Evolutionary conservation across 2,797 vertebrate species (phyloP).

Genomic region (Sandelia bainsii): DNA sequence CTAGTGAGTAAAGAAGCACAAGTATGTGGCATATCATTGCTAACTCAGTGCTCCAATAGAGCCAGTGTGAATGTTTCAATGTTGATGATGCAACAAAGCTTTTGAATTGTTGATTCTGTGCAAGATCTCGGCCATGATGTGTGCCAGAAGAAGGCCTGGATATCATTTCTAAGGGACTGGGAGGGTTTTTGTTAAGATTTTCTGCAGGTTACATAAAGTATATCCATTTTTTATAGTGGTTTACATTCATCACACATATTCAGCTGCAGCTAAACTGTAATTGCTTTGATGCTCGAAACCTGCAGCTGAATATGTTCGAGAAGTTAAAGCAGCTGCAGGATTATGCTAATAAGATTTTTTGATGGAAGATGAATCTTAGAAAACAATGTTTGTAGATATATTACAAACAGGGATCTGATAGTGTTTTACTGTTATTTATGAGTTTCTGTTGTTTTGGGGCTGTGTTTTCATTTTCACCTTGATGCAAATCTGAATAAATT

Average conservation of each 20-base stretch:
- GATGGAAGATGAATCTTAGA: slow-evolving; percentile 6
- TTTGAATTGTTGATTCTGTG: slow-evolving; percentile 24
- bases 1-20: slow-evolving; percentile 41
- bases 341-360: slow-evolving; percentile 27
- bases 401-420: slow-evolving; percentile 6
- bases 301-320: slow-evolving; percentile 23
- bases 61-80: slow-evolving; percentile 44
- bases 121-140: slow-evolving; percentile 20
- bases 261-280: slow-evolving; percentile 34
- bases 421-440: not conserved
- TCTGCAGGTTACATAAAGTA: not conserved
- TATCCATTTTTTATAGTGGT: slow-evolving; percentile 16
- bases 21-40: slow-evolving; percentile 49
- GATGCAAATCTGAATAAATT: not conserved
- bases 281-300: slow-evolving; percentile 30
- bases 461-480: not conserved
- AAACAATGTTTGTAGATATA: slow-evolving; percentile 5
- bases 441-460: not conserved
- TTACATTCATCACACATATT: slow-evolving; percentile 31
- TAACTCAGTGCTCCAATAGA: slow-evolving; percentile 36
- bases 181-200: not conserved
- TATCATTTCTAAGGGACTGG: slow-evolving; percentile 23
- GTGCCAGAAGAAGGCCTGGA: slow-evolving; percentile 38
- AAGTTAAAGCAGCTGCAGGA: slow-evolving; percentile 34
- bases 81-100: slow-evolving; percentile 43